phyloP scores from a whole-genome alignment of 2,113 vertebrate genomes.

The Melanerpes aurifrons region DNA sequence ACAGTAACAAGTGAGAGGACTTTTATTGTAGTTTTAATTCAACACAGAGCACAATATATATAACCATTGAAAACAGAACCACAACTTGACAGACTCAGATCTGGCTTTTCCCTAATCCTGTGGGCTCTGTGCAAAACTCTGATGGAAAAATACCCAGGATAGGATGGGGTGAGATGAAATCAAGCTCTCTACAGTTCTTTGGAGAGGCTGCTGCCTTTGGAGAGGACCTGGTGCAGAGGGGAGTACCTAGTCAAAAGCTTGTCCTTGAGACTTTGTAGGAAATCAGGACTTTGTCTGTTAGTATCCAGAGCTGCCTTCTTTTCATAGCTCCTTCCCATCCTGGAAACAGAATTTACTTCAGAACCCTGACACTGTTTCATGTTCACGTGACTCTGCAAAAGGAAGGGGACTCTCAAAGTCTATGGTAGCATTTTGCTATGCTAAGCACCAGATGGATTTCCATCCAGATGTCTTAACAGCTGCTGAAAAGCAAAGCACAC shows the following conservation, averaged over 20 bases:
- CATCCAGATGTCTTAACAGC: slow-evolving; percentile 35
- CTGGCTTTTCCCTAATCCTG: slow-evolving; percentile 15
- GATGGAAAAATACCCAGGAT: slow-evolving; percentile 28
- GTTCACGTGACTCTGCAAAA: background rate
- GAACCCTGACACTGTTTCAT: background rate
- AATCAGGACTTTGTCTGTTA: background rate
- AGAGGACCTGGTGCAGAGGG: background rate
- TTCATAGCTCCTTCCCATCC: background rate
- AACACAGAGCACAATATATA: slow-evolving; percentile 49
- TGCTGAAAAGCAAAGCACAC: slow-evolving; percentile 20
- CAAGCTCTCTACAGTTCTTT: background rate
- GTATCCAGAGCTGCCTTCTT: background rate
- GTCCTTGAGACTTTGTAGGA: background rate
- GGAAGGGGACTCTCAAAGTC: background rate
- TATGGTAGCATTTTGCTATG: background rate
- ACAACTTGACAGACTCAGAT: slow-evolving; percentile 1
- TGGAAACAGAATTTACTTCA: background rate
- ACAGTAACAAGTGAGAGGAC: slow-evolving; percentile 68
- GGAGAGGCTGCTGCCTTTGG: background rate
- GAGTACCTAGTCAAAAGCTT: background rate
- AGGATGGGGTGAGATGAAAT: background rate
- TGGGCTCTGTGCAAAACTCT: background rate
- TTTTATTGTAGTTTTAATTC: slow-evolving; percentile 60
- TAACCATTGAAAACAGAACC: slow-evolving; percentile 44
- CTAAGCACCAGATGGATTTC: slow-evolving; percentile 21